phyloP scores from a whole-genome alignment of 2,113 vertebrate genomes.

The Asarcornis scutulata region DNA sequence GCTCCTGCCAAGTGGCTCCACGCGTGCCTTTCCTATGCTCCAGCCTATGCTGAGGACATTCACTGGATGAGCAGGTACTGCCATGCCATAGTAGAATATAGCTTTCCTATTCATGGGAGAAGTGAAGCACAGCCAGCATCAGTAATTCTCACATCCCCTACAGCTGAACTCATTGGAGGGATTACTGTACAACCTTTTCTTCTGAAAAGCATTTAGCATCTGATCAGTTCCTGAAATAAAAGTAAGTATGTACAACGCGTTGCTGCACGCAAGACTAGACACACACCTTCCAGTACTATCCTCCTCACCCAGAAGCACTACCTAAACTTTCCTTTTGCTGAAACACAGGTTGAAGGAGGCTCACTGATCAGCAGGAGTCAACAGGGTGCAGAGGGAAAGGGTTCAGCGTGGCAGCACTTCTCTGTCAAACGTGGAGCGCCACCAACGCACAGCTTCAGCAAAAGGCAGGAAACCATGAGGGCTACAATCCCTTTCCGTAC shows the following conservation, averaged over 20 bases:
- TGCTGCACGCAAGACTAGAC: background rate
- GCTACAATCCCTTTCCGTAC: background rate
- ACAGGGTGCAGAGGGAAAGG: background rate
- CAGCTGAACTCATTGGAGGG: background rate
- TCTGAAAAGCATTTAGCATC: background rate
- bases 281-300: background rate
- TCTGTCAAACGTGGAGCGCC: background rate
- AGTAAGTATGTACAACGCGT: background rate
- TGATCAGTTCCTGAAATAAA: background rate
- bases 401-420: background rate
- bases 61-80: background rate
- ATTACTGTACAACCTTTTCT: background rate
- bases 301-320: background rate
- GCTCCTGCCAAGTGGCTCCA: accelerated
- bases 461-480: background rate
- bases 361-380: background rate
- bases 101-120: background rate
- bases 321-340: background rate
- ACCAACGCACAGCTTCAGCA: background rate
- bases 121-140: background rate
- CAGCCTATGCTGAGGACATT: background rate
- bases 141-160: background rate
- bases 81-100: background rate
- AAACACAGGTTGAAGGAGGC: background rate
- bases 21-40: background rate